phyloP scores from a whole-genome alignment of 2,888 invertebrate species.

The Lissocephala sabroskyi region DNA sequence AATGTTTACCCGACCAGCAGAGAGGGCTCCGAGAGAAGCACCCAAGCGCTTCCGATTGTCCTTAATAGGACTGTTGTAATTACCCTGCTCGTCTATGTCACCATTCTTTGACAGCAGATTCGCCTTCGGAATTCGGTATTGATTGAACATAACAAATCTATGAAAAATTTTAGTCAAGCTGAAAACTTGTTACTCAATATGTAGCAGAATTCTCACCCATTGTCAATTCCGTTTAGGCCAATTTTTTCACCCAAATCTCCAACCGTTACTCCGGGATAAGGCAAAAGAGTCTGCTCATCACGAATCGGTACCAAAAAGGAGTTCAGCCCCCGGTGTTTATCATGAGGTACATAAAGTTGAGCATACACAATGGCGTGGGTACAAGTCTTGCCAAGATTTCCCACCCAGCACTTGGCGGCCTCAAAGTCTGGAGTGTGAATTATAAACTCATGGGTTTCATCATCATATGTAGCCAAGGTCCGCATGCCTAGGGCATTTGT shows the following conservation, averaged over 20 bases:
- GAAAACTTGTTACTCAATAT: background rate
- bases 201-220: conserved; percentile 78
- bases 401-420: conserved; percentile 86
- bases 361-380: conserved; percentile 93
- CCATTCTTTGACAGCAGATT: conserved; percentile 88
- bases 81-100: conserved; percentile 88
- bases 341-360: conserved; percentile 86
- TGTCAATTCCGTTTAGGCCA: conserved; percentile 93
- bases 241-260: conserved; percentile 96
- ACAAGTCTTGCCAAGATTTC: conserved; percentile 80
- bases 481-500: conserved; percentile 88
- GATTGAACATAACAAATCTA: conserved; percentile 83
- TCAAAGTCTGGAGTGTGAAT: conserved; percentile 84
- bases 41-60: conserved; percentile 90
- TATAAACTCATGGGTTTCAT: conserved; percentile 80
- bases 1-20: conserved; percentile 87
- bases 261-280: conserved; percentile 85
- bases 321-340: conserved; percentile 87
- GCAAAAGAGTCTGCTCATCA: conserved; percentile 80
- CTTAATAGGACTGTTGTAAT: conserved; percentile 84
- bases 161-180: background rate
- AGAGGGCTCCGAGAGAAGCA: conserved; percentile 86
- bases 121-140: conserved; percentile 85
- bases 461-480: conserved; percentile 87
- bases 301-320: conserved; percentile 91